Evolutionary conservation across 2,113 vertebrate species (phyloP).

Genomic region (Stegastes partitus): DNA sequence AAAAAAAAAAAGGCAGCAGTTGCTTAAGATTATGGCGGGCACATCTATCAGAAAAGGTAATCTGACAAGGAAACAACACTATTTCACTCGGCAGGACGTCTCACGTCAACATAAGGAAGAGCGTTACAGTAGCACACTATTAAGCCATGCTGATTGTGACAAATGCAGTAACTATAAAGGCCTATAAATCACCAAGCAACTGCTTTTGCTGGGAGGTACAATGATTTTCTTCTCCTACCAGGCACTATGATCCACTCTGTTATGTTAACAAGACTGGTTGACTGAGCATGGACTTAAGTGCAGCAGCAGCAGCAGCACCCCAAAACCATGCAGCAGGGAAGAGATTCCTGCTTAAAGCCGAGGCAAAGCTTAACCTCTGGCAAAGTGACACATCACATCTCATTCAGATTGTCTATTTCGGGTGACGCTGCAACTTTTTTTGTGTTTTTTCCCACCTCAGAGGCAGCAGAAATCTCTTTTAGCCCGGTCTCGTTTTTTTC

Average conservation of each 20-base stretch:
- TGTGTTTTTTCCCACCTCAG: slow-evolving; percentile 12
- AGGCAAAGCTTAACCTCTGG: slow-evolving; percentile 69
- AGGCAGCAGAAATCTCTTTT: slow-evolving; percentile 41
- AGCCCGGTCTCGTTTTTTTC: slow-evolving; percentile 29
- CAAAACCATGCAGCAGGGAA: slow-evolving; percentile 40
- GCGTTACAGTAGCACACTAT: slow-evolving; percentile 46
- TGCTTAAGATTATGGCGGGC: slow-evolving; percentile 17
- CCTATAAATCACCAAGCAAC: slow-evolving; percentile 70
- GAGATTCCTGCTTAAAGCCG: slow-evolving; percentile 45
- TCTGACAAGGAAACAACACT: slow-evolving; percentile 55
- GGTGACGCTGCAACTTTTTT: slow-evolving; percentile 61
- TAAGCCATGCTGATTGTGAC: slow-evolving; percentile 69
- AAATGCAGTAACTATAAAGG: slow-evolving; percentile 67
- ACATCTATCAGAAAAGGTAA: slow-evolving; percentile 46
- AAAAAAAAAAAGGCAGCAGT: slow-evolving; percentile 14
- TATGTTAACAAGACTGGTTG: slow-evolving; percentile 74
- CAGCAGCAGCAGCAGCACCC: slow-evolving; percentile 31
- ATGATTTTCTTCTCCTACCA: slow-evolving; percentile 57
- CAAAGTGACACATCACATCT: slow-evolving; percentile 66
- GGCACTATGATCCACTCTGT: slow-evolving; percentile 72
- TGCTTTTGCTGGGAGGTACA: slow-evolving; percentile 61
- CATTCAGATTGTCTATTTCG: slow-evolving; percentile 64
- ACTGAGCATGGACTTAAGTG: slow-evolving; percentile 69
- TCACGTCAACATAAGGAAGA: slow-evolving; percentile 54
- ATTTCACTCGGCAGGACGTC: slow-evolving; percentile 15